phyloP scores from a whole-genome alignment of 2,888 invertebrate species.

The Camponotus fellah region DNA sequence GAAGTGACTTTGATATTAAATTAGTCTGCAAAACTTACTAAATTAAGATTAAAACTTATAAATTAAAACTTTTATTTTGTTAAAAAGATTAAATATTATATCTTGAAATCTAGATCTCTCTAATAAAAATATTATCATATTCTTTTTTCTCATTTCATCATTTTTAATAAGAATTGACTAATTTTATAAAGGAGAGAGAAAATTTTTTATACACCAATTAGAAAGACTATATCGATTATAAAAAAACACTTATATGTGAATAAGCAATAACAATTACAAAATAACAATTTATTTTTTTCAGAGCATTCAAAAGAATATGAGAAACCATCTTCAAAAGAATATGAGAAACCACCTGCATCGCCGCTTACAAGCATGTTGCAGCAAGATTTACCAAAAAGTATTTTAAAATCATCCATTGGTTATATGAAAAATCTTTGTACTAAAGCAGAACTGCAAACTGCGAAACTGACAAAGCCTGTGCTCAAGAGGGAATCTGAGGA shows the following conservation, averaged over 20 bases:
- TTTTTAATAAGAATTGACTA: too few relatives aligned
- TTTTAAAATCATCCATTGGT: conserved; percentile 70
- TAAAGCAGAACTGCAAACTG: conserved; percentile 70
- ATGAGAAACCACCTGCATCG: conserved; percentile 7
- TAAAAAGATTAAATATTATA: too few relatives aligned
- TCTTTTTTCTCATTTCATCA: too few relatives aligned
- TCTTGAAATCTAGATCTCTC: too few relatives aligned
- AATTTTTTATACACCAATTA: not conserved
- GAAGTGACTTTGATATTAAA: too few relatives aligned
- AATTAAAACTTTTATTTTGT: too few relatives aligned
- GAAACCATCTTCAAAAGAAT: conserved; percentile 35
- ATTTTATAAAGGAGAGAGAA: too few relatives aligned
- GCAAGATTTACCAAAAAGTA: conserved; percentile 72
- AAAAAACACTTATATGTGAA: not conserved
- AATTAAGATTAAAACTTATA: too few relatives aligned
- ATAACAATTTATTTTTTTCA: conserved; percentile 37
- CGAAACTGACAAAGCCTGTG: conserved; percentile 74
- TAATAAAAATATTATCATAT: too few relatives aligned
- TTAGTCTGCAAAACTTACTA: too few relatives aligned
- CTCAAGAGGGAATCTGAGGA: conserved; percentile 76
- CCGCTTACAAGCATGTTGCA: conserved; percentile 23
- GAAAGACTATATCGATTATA: not conserved
- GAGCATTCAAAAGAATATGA: conserved; percentile 45
- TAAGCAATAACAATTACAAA: not conserved
- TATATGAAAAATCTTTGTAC: conserved; percentile 48